Conservation (phyloP, 2,797 vertebrate species). For the Lycodopsis pacificus region DNA sequence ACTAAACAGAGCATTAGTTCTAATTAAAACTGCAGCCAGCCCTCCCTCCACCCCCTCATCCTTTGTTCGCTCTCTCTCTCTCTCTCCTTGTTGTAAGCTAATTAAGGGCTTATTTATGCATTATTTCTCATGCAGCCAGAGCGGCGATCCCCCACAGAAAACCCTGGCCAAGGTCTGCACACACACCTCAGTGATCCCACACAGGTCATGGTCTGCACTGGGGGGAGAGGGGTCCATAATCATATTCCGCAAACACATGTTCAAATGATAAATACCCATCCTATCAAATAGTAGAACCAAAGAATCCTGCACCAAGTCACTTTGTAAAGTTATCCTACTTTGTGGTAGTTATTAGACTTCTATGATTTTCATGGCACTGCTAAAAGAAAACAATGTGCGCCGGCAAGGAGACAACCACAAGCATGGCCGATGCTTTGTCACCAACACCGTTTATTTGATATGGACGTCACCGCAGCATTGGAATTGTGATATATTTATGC, state of each 20-base stretch:
- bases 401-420: too few relatives aligned
- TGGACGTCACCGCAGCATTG: too few relatives aligned
- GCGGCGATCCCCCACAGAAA: neutral
- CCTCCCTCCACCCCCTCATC: conserved; percentile 5
- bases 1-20: conserved; percentile 46
- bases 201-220: neutral
- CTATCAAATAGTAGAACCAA: neutral
- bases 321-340: neutral
- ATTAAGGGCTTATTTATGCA: conserved; percentile 64
- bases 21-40: conserved; percentile 40
- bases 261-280: neutral
- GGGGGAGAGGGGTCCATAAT: too few relatives aligned
- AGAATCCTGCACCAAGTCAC: neutral
- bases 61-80: conserved; percentile 31
- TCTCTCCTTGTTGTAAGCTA: conserved; percentile 58
- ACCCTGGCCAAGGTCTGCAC: neutral
- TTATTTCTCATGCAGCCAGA: neutral
- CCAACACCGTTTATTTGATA: too few relatives aligned
- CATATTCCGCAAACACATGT: neutral
- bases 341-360: too few relatives aligned
- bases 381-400: too few relatives aligned
- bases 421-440: too few relatives aligned
- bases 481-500: too few relatives aligned
- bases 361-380: neutral
- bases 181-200: neutral